Conservation (phyloP, 2,113 vertebrate species). For the Toxotes jaculatrix region DNA sequence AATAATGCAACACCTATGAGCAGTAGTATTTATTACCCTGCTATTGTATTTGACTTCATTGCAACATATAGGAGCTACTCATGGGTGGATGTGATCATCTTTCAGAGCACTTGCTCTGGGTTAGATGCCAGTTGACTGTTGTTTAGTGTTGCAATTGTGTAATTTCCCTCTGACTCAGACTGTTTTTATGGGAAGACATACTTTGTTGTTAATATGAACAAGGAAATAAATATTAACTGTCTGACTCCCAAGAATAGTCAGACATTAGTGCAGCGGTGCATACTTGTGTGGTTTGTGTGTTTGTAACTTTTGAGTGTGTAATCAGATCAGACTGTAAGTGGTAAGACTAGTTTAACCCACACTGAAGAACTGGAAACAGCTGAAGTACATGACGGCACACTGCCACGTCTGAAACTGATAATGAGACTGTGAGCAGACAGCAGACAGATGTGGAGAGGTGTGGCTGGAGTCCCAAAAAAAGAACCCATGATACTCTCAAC, state of each 20-base stretch:
- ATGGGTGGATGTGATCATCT: background rate
- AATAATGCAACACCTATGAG: no score
- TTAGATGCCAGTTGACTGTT: background rate
- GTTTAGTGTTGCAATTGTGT: background rate
- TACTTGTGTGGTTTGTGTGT: background rate
- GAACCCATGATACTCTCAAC: background rate
- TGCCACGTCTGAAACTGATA: background rate
- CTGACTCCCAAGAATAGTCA: background rate
- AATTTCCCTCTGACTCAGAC: slow-evolving; percentile 8
- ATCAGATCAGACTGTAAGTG: slow-evolving; percentile 18
- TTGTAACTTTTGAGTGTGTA: background rate
- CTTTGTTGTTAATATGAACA: background rate
- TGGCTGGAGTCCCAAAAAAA: background rate
- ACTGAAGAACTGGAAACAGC: background rate
- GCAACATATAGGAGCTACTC: background rate
- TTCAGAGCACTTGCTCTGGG: background rate
- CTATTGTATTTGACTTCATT: background rate
- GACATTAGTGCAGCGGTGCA: background rate
- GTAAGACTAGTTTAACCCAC: slow-evolving; percentile 36
- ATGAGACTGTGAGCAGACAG: background rate
- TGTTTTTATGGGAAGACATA: background rate
- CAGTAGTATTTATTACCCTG: background rate
- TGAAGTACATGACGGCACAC: background rate
- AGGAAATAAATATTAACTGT: background rate
- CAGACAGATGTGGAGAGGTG: background rate